Evolutionary conservation across 2,113 vertebrate species (phyloP), one percentile per base, ranked within the genome.

Genomic region (Eudyptes chrysolophus): DNA sequence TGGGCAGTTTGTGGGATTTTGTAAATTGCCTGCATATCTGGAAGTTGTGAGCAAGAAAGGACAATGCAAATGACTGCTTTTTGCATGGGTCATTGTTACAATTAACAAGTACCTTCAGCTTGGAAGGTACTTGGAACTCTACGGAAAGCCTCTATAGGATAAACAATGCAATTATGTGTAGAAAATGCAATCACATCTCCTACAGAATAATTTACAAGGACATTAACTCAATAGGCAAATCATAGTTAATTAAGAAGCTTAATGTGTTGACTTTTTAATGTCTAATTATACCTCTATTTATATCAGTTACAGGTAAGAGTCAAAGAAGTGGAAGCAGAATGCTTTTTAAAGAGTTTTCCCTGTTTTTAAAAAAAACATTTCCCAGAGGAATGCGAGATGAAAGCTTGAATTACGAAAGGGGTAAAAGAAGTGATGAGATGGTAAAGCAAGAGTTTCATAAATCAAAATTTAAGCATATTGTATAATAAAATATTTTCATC

Each of bases 151-250:
- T 85, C 85, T 87, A 90, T 92, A 86, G 88, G 84, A 86, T 94
- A 98, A 96, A 96, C 94, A 98, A 96, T 84, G 70, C 55, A 92
- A 91, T 94, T 97, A 77, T 40, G 48, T 32, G 34, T 97, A 58
- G 52, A 94, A 97, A 94, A 94, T 66, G 60, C 71, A 96, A 94
- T 97, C 90, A 89, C 76, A 65, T 93, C 86, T 90, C 87, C 93
- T 74, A 57, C 82, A 88, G 93, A 87, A 96, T 97, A 96, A 97
- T 97, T 98, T 98, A 79, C 49, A 38, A 96, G 87, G 83, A 96
- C 84, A 90, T 97, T 97, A 97, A 92, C 93, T 97, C 97, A 97
- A 97, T 95, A 95, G 77, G 89, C 76, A 96, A 97, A 97, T 86
- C 75, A 93, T 85, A 97, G 95, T 97, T 97, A 96, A 97, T 97